A percentile compares a stretch with the other conserved stretches of the same genome.
Conservation (phyloP, 2,888 invertebrate genomes). For the Drosophila atripex region DNA sequence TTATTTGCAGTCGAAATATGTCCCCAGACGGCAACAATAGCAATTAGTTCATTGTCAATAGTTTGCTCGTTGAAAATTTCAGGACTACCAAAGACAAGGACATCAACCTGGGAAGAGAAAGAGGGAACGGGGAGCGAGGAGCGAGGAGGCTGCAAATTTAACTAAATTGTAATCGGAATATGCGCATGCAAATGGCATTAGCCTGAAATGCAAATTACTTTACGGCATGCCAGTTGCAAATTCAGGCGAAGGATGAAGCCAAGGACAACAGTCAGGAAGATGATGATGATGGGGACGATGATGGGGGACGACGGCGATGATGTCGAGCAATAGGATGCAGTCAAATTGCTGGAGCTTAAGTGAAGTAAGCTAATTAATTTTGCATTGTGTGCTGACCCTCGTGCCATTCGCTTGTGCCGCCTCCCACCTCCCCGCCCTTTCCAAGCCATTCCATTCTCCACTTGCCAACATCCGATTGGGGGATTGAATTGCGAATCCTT, state of each 20-base stretch:
- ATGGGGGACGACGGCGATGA: conserved; percentile 4
- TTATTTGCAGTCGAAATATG: conserved; percentile 80
- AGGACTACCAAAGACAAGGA: conserved; percentile 59
- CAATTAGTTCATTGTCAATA: conserved; percentile 79
- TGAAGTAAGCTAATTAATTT: conserved; percentile 80
- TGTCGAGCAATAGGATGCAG: conserved; percentile 58
- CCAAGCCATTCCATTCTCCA: neutral
- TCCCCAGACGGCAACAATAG: conserved; percentile 76
- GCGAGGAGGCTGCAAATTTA: conserved; percentile 58
- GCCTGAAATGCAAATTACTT: conserved; percentile 78
- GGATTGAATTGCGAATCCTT: conserved; percentile 39
- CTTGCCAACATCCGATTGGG: conserved; percentile 13
- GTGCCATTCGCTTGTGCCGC: conserved; percentile 5
- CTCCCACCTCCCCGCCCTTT: neutral
- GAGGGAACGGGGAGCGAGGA: neutral
- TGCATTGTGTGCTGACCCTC: conserved; percentile 66
- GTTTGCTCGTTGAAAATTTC: conserved; percentile 76
- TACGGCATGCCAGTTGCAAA: conserved; percentile 59
- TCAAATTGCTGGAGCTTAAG: conserved; percentile 78
- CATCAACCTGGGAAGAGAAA: conserved; percentile 22
- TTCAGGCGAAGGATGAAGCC: conserved; percentile 30
- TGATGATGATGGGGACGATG: conserved; percentile 4
- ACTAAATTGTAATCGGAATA: conserved; percentile 79
- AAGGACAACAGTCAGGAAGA: conserved; percentile 31
- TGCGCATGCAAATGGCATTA: conserved; percentile 80